These are phyloP conservation scores for Glareola pratincola DNA, from an alignment of 2,113 vertebrate species.

Conservation along the genomic window DNA sequence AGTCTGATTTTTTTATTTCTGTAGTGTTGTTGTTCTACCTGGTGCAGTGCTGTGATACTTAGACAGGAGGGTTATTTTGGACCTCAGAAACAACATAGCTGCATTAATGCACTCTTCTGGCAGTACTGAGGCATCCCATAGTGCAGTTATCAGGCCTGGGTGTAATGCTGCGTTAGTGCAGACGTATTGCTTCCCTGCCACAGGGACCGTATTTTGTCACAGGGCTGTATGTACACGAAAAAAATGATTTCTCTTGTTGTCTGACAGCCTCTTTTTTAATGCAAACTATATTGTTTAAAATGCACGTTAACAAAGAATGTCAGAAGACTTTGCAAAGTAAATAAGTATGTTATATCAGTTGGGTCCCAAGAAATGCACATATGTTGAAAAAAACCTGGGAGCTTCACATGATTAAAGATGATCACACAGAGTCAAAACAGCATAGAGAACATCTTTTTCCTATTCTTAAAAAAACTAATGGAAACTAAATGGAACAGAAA, in stretches of 20 bases:
- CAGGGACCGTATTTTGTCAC: not conserved
- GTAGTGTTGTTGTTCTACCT: not conserved
- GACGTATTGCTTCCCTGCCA: accelerated
- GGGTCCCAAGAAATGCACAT: accelerated
- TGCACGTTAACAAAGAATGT: not conserved
- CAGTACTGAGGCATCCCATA: not conserved
- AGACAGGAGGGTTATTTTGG: accelerated
- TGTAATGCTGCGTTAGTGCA: not conserved
- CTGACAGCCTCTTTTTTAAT: not conserved
- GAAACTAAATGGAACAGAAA: not conserved
- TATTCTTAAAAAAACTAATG: not conserved
- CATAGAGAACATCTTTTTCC: not conserved
- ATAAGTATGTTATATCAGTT: not conserved
- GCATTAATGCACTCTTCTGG: not conserved
- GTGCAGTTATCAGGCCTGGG: not conserved
- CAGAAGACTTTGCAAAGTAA: not conserved
- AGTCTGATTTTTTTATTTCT: not conserved
- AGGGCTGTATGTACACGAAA: not conserved
- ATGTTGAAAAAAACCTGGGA: not conserved
- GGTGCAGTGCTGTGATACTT: not conserved
- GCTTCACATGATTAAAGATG: not conserved
- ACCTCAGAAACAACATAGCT: not conserved
- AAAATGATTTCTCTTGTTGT: not conserved
- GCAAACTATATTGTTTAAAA: not conserved
- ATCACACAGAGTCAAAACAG: not conserved